Evolutionary conservation across 2,797 vertebrate genomes (phyloP).

Genomic region (Diceros bicornis): DNA sequence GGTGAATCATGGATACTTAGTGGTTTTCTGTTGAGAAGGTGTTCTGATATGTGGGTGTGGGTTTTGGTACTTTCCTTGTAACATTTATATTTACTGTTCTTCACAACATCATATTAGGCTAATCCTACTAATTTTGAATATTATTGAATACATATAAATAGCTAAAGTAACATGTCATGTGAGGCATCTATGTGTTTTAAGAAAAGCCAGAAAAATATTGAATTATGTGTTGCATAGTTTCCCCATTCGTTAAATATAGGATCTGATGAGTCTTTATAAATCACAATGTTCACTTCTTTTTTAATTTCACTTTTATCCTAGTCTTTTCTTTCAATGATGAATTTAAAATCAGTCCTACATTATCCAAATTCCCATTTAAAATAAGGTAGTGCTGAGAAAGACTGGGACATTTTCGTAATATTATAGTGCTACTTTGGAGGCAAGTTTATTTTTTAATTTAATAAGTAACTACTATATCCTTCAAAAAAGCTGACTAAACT

Average conservation of each 20-base stretch:
- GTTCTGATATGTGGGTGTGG: not conserved
- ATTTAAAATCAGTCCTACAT: slow-evolving; percentile 68
- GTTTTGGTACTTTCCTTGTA: not conserved
- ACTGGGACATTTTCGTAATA: not conserved
- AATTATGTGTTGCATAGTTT: not conserved
- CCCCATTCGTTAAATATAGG: slow-evolving; percentile 44
- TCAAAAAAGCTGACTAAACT: slow-evolving; percentile 78
- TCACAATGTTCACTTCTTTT: not conserved
- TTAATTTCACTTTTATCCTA: slow-evolving; percentile 46
- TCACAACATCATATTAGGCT: not conserved
- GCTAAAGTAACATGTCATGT: not conserved
- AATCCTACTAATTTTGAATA: not conserved
- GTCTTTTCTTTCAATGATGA: slow-evolving; percentile 7
- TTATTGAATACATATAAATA: not conserved
- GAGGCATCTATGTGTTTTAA: slow-evolving; percentile 6
- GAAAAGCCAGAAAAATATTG: not conserved
- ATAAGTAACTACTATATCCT: slow-evolving; percentile 69
- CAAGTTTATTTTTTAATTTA: not conserved
- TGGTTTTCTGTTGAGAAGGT: slow-evolving; percentile 16
- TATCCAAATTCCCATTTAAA: slow-evolving; percentile 59
- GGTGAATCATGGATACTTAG: not conserved
- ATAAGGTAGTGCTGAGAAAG: slow-evolving; percentile 70
- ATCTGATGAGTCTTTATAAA: slow-evolving; percentile 50
- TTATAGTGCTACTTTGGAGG: slow-evolving; percentile 52
- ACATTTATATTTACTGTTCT: not conserved